Conservation (phyloP, 2,888 invertebrate genomes). For the Vanessa cardui region DNA sequence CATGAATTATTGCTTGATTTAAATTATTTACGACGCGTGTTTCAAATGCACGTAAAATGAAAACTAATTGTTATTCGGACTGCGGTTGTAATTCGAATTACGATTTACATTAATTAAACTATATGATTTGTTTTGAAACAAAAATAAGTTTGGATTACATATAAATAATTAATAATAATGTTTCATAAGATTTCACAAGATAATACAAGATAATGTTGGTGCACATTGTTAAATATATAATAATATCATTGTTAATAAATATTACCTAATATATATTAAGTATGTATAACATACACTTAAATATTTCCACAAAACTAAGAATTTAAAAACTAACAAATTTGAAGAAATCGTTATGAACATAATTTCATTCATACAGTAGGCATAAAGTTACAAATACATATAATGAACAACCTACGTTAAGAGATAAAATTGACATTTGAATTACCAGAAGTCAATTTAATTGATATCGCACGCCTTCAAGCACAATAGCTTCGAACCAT, state of each 20-base stretch:
- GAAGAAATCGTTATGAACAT: too few relatives aligned
- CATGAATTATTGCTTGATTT: background rate
- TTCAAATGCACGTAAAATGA: background rate
- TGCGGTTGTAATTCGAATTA: background rate
- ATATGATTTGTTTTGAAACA: background rate
- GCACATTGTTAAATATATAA: too few relatives aligned
- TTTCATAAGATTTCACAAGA: too few relatives aligned
- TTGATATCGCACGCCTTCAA: background rate
- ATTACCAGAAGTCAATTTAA: background rate
- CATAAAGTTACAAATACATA: too few relatives aligned
- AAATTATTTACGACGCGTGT: background rate
- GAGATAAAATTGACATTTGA: background rate
- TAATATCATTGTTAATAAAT: too few relatives aligned
- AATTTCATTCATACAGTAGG: too few relatives aligned
- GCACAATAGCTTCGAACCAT: constrained; percentile 1
- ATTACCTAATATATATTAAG: too few relatives aligned
- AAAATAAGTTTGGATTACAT: background rate
- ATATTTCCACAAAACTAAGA: too few relatives aligned
- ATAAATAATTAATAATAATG: background rate
- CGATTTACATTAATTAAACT: background rate
- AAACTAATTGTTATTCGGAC: constrained; percentile 1
- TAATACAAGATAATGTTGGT: too few relatives aligned
- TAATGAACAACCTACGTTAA: too few relatives aligned
- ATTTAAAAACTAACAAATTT: too few relatives aligned
- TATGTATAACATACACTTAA: too few relatives aligned